Percentiles rank a stretch among this genome's conserved stretches.
Conservation (phyloP, 2,797 vertebrate species). For the Erethizon dorsatum region DNA sequence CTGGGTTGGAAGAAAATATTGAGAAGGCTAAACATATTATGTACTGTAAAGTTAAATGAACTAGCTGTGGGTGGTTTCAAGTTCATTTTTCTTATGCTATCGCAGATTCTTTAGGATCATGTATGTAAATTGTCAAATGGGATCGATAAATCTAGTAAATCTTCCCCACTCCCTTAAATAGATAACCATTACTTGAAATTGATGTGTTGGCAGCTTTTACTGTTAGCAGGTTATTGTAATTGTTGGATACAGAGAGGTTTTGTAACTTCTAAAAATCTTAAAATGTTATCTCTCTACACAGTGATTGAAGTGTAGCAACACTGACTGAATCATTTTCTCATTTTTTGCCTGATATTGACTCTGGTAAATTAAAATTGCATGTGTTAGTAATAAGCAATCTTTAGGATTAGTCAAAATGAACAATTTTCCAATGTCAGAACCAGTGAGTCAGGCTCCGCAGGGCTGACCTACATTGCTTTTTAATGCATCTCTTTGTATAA, state of each 20-base stretch:
- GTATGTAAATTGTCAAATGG: slow-evolving; percentile 39
- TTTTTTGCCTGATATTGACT: slow-evolving; percentile 60
- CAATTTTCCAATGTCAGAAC: slow-evolving; percentile 67
- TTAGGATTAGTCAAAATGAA: slow-evolving; percentile 70
- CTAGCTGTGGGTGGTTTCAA: background rate
- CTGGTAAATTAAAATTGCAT: slow-evolving; percentile 67
- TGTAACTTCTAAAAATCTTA: slow-evolving; percentile 52
- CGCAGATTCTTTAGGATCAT: background rate
- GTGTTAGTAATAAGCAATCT: slow-evolving; percentile 70
- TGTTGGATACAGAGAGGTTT: slow-evolving; percentile 20
- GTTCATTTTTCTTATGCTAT: slow-evolving; percentile 33
- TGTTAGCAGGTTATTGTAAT: slow-evolving; percentile 63
- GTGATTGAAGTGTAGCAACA: background rate
- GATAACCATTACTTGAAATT: slow-evolving; percentile 5
- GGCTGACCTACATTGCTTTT: slow-evolving; percentile 80
- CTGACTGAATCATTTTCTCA: slow-evolving; percentile 53
- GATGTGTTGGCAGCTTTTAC: slow-evolving; percentile 35
- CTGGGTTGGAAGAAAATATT: slow-evolving; percentile 11
- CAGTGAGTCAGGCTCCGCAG: slow-evolving; percentile 74
- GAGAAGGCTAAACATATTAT: slow-evolving; percentile 10
- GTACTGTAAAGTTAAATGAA: slow-evolving; percentile 44
- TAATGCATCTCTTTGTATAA: slow-evolving; percentile 81
- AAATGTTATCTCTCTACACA: slow-evolving; percentile 34
- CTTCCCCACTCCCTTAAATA: background rate
- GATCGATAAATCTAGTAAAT: slow-evolving; percentile 42